Percentiles rank a stretch among this genome's conserved stretches.
Conservation (phyloP, 2,113 vertebrate genomes). For the Pipa parva region DNA sequence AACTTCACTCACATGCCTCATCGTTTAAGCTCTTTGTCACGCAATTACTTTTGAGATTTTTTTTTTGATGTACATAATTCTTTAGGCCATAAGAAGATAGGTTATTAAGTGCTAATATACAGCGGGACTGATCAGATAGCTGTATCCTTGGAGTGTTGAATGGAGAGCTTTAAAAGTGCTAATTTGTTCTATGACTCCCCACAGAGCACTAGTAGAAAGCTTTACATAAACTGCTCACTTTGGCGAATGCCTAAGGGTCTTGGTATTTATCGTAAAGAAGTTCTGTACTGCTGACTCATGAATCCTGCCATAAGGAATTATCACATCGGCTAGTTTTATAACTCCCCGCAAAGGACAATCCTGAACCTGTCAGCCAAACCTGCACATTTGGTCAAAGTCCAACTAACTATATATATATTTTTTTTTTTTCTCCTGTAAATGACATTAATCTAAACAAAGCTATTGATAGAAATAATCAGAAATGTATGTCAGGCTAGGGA, state of each 20-base stretch:
- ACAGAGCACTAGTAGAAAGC: background rate
- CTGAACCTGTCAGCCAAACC: background rate
- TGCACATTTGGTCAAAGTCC: background rate
- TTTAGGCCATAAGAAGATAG: background rate
- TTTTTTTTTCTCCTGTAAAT: no score
- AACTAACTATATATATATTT: background rate
- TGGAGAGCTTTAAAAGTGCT: background rate
- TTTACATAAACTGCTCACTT: background rate
- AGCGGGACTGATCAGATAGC: background rate
- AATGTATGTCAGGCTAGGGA: no score
- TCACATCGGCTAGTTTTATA: background rate
- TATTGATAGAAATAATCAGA: no score
- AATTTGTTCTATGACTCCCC: background rate
- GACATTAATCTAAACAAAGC: no score
- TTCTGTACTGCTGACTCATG: background rate
- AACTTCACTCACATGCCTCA: background rate
- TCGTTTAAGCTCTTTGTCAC: background rate
- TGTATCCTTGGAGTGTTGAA: conserved; percentile 6
- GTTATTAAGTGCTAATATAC: background rate
- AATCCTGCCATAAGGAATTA: background rate
- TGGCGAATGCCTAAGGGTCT: background rate
- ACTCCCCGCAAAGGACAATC: background rate
- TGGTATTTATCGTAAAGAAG: background rate
- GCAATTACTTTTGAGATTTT: background rate
- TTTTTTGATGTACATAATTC: conserved; percentile 13